Percentiles rank a stretch among this genome's conserved stretches.
phyloP scores from a whole-genome alignment of 2,113 vertebrate genomes.

The Pachypanchax playfairii region DNA sequence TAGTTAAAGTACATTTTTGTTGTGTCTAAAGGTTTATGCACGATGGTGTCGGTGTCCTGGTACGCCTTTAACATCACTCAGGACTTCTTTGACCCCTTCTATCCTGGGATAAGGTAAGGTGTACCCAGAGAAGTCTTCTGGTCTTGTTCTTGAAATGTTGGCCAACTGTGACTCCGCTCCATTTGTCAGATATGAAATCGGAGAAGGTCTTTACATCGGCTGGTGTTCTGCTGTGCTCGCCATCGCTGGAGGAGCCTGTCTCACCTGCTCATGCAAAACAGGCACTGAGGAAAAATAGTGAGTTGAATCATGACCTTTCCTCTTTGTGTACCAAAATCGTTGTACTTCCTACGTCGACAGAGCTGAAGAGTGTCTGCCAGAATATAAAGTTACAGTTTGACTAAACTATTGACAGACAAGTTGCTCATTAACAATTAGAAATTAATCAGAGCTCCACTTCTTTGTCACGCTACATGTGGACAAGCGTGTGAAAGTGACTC shows the following conservation, averaged over 20 bases:
- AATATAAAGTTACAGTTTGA: background rate
- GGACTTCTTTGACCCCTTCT: constrained; percentile 86
- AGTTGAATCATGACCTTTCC: constrained; percentile 37
- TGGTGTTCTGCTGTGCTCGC: constrained; percentile 86
- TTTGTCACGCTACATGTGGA: background rate
- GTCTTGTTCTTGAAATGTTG: background rate
- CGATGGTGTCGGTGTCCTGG: constrained; percentile 88
- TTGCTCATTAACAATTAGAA: constrained; percentile 4
- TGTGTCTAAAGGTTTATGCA: constrained; percentile 80
- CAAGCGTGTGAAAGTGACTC: background rate
- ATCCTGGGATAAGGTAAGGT: constrained; percentile 84
- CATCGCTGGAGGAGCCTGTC: constrained; percentile 81
- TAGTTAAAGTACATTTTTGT: constrained; percentile 1
- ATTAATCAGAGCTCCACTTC: background rate
- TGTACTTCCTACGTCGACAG: no score
- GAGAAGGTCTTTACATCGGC: constrained; percentile 88
- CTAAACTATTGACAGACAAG: background rate
- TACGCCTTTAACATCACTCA: constrained; percentile 89
- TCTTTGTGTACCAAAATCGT: no score
- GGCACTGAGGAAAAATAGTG: constrained; percentile 68
- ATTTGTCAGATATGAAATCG: constrained; percentile 85
- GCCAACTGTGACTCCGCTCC: constrained; percentile 34
- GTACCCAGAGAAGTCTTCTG: no score
- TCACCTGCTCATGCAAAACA: constrained; percentile 79
- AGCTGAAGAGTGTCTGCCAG: no score